Conservation (phyloP, 1,140 invertebrate species). For the Hylyphantes graminicola region DNA sequence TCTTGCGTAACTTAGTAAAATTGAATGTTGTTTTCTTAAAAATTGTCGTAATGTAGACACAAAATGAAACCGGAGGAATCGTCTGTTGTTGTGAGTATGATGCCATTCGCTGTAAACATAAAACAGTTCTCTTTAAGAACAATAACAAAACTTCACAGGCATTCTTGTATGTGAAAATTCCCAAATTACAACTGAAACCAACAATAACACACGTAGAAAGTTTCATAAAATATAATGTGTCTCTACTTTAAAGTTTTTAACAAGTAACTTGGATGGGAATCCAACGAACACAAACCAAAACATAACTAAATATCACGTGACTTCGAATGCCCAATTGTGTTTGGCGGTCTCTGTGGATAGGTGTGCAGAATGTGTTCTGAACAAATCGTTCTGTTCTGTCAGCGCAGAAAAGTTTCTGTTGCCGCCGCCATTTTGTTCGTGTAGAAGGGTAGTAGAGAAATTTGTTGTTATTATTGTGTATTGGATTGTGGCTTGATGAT, state of each 20-base stretch:
- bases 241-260: background rate
- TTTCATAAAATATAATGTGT: background rate
- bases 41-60: too few relatives aligned
- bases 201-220: too few relatives aligned
- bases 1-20: too few relatives aligned
- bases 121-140: too few relatives aligned
- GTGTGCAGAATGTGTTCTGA: slow-evolving; percentile 45
- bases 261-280: background rate
- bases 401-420: slow-evolving; percentile 57
- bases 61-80: too few relatives aligned
- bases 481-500: slow-evolving; percentile 13
- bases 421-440: slow-evolving; percentile 53
- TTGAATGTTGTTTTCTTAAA: too few relatives aligned
- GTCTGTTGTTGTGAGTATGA: too few relatives aligned
- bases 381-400: slow-evolving; percentile 54
- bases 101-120: too few relatives aligned
- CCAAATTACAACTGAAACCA: too few relatives aligned
- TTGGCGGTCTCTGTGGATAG: background rate
- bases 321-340: slow-evolving; percentile 13
- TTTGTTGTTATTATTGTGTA: slow-evolving; percentile 2
- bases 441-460: slow-evolving; percentile 9
- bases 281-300: slow-evolving; percentile 19
- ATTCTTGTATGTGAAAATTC: too few relatives aligned
- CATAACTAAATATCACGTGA: slow-evolving; percentile 34
- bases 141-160: too few relatives aligned